Conservation (phyloP, 2,888 invertebrate species). For the Lochmaea crataegi region DNA sequence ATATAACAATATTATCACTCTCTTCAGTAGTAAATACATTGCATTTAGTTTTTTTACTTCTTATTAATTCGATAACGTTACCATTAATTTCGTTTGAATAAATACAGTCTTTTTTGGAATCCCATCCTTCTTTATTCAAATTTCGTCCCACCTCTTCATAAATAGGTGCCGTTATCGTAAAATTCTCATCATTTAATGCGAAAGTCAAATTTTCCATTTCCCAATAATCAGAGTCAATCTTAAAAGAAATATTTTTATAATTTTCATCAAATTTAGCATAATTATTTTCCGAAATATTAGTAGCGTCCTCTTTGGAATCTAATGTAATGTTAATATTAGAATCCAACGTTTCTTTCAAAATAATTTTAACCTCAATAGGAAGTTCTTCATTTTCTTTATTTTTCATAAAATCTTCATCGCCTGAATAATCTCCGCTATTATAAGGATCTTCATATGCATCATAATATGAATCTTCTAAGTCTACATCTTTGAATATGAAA, state of each 20-base stretch:
- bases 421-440: not conserved
- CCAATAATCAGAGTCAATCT: not conserved
- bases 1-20: constrained; percentile 16
- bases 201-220: not conserved
- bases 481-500: not conserved
- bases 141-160: not conserved
- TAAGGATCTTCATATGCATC: not conserved
- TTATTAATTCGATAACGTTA: constrained; percentile 11
- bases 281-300: not conserved
- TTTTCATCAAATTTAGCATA: not conserved
- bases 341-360: too few species aligned
- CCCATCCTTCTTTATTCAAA: not conserved
- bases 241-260: too few species aligned
- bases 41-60: not conserved
- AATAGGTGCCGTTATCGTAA: not conserved
- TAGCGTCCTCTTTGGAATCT: too few species aligned
- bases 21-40: not conserved
- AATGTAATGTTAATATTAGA: too few species aligned
- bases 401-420: not conserved
- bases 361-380: too few species aligned
- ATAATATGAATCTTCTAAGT: too few species aligned
- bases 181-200: not conserved
- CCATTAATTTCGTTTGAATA: constrained; percentile 7
- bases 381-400: not conserved
- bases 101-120: not conserved